Evolutionary conservation across 2,797 vertebrate species (phyloP), one percentile per base, ranked within the genome.

Genomic region (Notolepis coatsorum): DNA sequence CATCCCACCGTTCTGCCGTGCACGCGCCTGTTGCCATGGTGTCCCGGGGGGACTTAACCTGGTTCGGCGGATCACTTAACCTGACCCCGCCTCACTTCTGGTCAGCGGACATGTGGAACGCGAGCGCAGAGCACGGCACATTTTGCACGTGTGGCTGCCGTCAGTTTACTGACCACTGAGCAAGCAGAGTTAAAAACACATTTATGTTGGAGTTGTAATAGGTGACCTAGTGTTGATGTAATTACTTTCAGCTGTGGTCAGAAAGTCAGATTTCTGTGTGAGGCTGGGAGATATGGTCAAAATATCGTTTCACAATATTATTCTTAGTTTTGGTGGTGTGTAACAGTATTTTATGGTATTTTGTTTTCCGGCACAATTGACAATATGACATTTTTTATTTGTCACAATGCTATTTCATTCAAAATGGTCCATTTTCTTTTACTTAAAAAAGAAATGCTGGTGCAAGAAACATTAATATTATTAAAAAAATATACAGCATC

Each of bases 121-220:
- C n/a, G n/a, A n/a, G n/a, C n/a, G n/a, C n/a, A n/a, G n/a, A n/a
- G n/a, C n/a, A n/a, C n/a, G 10, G 35, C 43, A 71, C 27, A 20
- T 21, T 21, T 23, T 38, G 41, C 28, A 46, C 45, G 52, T 33
- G 25, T 46, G 25, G 13, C 43, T 17, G 52, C 23, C 18, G 65
- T 73, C 68, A 65, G 66, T 56, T 70, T 69, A 75, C 62, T 58
- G 64, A 74, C 75, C 57, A 53, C 30, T 38, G 52, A 64, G 67
- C 50, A 38, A 37, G 61, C 49, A 74, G 47, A 23, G 2, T 9
- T 3, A 15, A 4, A 31, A 25, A 50, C 21, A 30, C 6, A 64
- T 15, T 28, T 7, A 53, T 5, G 15, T 20, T n/a, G n/a, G n/a
- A n/a, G n/a, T n/a, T n/a, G n/a, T n/a, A n/a, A 21, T 3, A 42